A percentile compares a stretch with the other conserved stretches of the same genome.
Evolutionary conservation across 2,797 vertebrate species (phyloP).

Genomic region (Vultur gryphus): DNA sequence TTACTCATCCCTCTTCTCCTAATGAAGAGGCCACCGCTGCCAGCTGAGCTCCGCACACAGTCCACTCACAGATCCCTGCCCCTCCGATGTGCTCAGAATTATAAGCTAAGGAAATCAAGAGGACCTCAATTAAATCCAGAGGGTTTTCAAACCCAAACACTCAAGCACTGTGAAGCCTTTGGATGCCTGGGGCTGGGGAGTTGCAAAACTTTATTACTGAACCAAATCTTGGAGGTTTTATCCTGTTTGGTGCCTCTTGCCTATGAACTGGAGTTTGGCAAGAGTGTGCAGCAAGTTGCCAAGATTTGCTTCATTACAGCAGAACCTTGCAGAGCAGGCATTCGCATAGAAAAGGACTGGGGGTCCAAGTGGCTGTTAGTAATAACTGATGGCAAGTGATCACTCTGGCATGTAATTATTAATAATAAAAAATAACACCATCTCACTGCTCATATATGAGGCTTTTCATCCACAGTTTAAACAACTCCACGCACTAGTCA

Average conservation of each 20-base stretch:
- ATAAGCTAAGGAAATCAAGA: background rate
- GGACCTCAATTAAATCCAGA: background rate
- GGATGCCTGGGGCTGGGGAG: background rate
- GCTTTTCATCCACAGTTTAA: background rate
- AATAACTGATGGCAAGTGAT: background rate
- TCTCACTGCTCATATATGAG: background rate
- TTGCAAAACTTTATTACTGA: background rate
- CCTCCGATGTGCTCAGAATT: accelerated
- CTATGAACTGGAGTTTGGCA: background rate
- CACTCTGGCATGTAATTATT: background rate
- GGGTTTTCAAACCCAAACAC: background rate
- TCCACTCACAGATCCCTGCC: background rate
- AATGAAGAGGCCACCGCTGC: background rate
- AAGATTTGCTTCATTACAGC: background rate
- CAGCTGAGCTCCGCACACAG: background rate
- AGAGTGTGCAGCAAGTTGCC: background rate
- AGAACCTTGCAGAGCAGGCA: background rate
- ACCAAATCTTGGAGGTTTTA: background rate
- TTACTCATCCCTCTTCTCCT: background rate
- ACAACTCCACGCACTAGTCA: background rate
- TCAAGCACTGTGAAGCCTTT: background rate
- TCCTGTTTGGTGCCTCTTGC: background rate
- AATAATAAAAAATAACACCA: background rate
- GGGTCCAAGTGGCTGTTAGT: background rate
- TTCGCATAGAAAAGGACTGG: background rate